phyloP scores from a whole-genome alignment of 1,140 invertebrate species.

The Brachionus koreanus region DNA sequence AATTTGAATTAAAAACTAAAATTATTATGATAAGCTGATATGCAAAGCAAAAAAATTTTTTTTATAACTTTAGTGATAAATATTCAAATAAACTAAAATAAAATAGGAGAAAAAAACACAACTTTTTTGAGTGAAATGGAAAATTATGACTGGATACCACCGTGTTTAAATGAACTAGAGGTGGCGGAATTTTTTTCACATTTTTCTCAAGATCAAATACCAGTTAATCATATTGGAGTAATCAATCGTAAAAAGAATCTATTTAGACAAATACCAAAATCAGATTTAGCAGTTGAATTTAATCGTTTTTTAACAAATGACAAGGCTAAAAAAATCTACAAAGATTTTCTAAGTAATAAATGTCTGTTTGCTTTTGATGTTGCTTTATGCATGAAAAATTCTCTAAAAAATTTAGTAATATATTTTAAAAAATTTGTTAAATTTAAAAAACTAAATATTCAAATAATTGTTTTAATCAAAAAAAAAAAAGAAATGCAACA shows the following conservation, averaged over 20 bases:
- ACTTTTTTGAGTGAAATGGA: not conserved
- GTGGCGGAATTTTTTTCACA: not conserved
- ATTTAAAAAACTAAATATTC: not conserved
- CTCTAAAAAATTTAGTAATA: conserved; percentile 1
- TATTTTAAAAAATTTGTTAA: not conserved
- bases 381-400: conserved; percentile 15
- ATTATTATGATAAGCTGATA: not conserved
- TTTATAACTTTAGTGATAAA: not conserved
- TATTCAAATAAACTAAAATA: not conserved
- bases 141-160: conserved; percentile 20
- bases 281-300: not conserved
- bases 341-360: not conserved
- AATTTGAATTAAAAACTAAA: not conserved
- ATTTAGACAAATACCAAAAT: conserved; percentile 16
- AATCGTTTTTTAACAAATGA: not conserved
- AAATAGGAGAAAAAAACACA: not conserved
- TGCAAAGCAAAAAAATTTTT: not conserved
- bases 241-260: not conserved
- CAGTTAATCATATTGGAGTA: not conserved
- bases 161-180: not conserved
- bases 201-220: not conserved
- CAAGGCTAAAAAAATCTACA: not conserved
- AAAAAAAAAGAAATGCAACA: not conserved
- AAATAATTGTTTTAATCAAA: too few species aligned
- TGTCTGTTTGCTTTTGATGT: not conserved